These are phyloP conservation scores for Nannoperca obscura DNA, from an alignment of 2,797 vertebrate genomes.

Conservation along the genomic window DNA sequence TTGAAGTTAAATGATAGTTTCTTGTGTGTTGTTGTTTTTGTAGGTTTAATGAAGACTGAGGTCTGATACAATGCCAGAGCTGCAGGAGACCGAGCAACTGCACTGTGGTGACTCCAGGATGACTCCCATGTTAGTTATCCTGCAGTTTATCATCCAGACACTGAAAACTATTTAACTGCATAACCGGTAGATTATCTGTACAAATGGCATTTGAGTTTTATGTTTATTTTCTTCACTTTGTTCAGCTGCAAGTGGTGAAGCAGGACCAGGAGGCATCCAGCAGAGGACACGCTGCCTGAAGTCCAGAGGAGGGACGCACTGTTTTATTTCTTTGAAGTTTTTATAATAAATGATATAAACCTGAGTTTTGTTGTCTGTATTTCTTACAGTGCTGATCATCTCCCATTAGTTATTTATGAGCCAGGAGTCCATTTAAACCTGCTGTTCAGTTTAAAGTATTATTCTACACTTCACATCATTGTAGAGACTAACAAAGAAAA, in stretches of 20 bases:
- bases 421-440: neutral
- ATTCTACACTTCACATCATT: too few species aligned
- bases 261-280: constrained; percentile 44
- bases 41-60: constrained; percentile 66
- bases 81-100: neutral
- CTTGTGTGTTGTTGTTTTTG: neutral
- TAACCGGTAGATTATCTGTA: too few species aligned
- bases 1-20: neutral
- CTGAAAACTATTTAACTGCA: too few species aligned
- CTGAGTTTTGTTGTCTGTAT: neutral
- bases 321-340: neutral
- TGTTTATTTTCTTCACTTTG: neutral
- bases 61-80: constrained; percentile 44
- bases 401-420: neutral
- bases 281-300: constrained; percentile 48
- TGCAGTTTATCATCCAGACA: neutral
- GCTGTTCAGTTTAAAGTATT: neutral
- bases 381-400: neutral
- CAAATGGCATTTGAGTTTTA: neutral
- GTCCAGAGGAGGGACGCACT: constrained; percentile 16
- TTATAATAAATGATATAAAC: constrained; percentile 57
- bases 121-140: constrained; percentile 29
- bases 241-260: constrained; percentile 36
- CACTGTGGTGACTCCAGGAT: constrained; percentile 9
- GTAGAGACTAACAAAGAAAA: neutral